These are phyloP conservation scores for Latheticus oryzae DNA, from an alignment of 2,888 invertebrate species.

Conservation along the genomic window DNA sequence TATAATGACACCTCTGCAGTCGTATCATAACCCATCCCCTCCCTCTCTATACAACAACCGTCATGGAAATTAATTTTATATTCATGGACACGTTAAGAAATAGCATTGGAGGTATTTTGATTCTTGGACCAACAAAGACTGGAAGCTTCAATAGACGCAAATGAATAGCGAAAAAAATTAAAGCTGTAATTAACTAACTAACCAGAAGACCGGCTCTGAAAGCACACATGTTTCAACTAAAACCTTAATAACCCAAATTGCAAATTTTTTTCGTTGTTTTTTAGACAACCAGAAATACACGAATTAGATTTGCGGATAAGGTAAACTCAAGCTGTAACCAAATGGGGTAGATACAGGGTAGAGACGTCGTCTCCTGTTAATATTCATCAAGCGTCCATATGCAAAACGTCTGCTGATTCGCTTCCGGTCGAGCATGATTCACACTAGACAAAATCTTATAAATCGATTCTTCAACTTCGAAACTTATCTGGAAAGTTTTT, in stretches of 20 bases:
- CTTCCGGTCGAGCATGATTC: conserved; percentile 58
- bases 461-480: too few relatives aligned
- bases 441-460: conserved; percentile 54
- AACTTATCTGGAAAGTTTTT: too few relatives aligned
- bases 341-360: conserved; percentile 46
- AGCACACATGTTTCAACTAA: too few relatives aligned
- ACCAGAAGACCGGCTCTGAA: too few relatives aligned
- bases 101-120: conserved; percentile 17
- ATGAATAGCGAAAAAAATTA: too few relatives aligned
- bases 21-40: conserved; percentile 61
- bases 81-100: conserved; percentile 50
- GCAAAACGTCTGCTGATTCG: conserved; percentile 66
- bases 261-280: too few relatives aligned
- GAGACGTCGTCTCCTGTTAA: conserved; percentile 57
- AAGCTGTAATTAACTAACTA: too few relatives aligned
- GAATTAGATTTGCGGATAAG: conserved; percentile 50
- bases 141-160: too few relatives aligned
- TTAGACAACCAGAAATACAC: too few relatives aligned
- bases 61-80: conserved; percentile 63
- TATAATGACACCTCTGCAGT: conserved; percentile 64
- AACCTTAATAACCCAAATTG: too few relatives aligned
- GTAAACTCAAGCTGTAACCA: conserved; percentile 49
- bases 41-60: conserved; percentile 59
- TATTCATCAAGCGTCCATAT: conserved; percentile 65
- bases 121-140: conserved; percentile 2